Conservation (phyloP, 2,797 vertebrate genomes). For the Chelonia mydas region DNA sequence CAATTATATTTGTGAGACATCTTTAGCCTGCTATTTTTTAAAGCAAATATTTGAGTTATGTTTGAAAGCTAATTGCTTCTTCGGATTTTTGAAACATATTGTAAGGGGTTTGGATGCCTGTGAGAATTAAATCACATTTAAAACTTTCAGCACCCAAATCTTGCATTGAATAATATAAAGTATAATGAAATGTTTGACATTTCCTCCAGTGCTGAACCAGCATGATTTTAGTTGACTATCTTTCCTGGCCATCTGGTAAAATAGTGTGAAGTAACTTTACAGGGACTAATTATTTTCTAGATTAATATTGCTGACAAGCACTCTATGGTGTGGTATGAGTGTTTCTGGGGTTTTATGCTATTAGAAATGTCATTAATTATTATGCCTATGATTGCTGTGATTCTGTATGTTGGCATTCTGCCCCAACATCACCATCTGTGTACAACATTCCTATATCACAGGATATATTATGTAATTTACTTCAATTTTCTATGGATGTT, state of each 20-base stretch:
- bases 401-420: background rate
- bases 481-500: background rate
- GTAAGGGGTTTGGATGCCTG: slow-evolving; percentile 10
- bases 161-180: slow-evolving; percentile 44
- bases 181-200: slow-evolving; percentile 31
- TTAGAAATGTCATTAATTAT: slow-evolving; percentile 64
- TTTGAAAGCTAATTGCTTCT: background rate
- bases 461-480: background rate
- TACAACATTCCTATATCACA: background rate
- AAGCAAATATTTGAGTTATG: background rate
- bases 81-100: background rate
- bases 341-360: slow-evolving; percentile 46
- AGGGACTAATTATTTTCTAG: slow-evolving; percentile 72
- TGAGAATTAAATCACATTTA: background rate
- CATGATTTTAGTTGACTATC: slow-evolving; percentile 79
- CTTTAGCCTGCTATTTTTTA: background rate
- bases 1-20: background rate
- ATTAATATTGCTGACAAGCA: slow-evolving; percentile 78
- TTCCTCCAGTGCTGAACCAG: slow-evolving; percentile 72
- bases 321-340: slow-evolving; percentile 23
- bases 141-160: background rate
- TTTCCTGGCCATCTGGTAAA: slow-evolving; percentile 77
- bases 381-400: background rate
- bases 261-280: slow-evolving; percentile 65
- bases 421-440: slow-evolving; percentile 47